Conservation (phyloP, 2,888 invertebrate species). For the Heteromyza rotundicornis region DNA sequence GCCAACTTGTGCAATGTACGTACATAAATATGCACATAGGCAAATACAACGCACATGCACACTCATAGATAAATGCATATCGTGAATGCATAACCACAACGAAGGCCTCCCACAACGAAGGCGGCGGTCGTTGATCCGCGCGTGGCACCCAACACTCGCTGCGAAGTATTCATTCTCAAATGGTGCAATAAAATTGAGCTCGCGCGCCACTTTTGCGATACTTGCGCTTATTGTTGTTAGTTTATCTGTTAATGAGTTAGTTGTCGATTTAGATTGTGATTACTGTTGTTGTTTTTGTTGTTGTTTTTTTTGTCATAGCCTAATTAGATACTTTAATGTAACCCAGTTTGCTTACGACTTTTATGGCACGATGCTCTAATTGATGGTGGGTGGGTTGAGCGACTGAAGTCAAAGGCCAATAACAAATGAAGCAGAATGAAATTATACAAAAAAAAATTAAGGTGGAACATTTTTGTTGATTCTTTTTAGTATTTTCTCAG, state of each 20-base stretch:
- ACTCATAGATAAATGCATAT: not conserved
- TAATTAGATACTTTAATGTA: constrained; percentile 13
- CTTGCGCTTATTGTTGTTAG: too few species aligned
- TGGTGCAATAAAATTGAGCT: not conserved
- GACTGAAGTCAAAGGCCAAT: too few species aligned
- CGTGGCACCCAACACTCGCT: not conserved
- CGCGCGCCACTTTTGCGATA: not conserved
- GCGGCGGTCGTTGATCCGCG: constrained; percentile 24
- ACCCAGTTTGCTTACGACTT: not conserved
- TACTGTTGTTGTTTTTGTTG: not conserved
- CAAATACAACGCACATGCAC: not conserved
- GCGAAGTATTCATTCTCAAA: not conserved
- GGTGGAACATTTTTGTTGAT: too few species aligned
- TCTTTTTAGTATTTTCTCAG: too few species aligned
- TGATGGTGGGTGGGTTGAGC: too few species aligned
- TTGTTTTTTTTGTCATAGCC: not conserved
- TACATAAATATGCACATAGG: not conserved
- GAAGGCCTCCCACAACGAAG: constrained; percentile 11
- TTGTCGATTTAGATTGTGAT: not conserved
- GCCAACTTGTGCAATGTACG: not conserved
- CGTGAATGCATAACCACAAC: constrained; percentile 15
- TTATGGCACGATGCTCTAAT: not conserved
- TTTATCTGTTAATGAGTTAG: not conserved
- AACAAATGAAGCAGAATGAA: too few species aligned
- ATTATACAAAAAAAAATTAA: too few species aligned